phyloP scores from a whole-genome alignment of 2,113 vertebrate species.

The Telmatochromis bifrenatus region DNA sequence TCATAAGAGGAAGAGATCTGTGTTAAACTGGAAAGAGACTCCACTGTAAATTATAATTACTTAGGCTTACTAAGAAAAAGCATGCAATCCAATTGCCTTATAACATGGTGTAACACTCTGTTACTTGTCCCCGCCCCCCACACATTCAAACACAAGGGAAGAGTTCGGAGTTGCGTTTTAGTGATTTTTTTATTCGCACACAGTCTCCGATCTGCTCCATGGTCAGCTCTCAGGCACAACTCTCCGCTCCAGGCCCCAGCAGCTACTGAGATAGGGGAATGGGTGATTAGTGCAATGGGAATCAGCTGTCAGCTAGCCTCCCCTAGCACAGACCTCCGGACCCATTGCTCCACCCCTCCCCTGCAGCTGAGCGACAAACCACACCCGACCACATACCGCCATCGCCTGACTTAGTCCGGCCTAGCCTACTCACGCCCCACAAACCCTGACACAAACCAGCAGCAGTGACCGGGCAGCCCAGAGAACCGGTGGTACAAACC shows the following conservation, averaged over 20 bases:
- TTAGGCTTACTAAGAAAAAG: background rate
- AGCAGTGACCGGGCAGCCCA: background rate
- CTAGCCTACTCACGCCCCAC: background rate
- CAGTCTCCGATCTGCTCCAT: background rate
- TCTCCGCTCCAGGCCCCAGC: background rate
- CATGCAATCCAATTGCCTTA: background rate
- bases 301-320: background rate
- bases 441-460: background rate
- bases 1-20: background rate
- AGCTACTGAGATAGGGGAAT: background rate
- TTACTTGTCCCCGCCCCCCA: background rate
- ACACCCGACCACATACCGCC: background rate
- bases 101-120: background rate
- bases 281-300: background rate
- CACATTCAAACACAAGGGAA: background rate
- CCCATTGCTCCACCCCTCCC: background rate
- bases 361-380: background rate
- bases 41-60: background rate
- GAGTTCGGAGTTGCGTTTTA: background rate
- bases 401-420: background rate
- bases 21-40: background rate
- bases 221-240: background rate
- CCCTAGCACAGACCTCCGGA: background rate
- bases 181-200: background rate
- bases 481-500: background rate